Evolutionary conservation across 1,140 invertebrate genomes (phyloP).

Genomic region (Laodelphax striatellus): DNA sequence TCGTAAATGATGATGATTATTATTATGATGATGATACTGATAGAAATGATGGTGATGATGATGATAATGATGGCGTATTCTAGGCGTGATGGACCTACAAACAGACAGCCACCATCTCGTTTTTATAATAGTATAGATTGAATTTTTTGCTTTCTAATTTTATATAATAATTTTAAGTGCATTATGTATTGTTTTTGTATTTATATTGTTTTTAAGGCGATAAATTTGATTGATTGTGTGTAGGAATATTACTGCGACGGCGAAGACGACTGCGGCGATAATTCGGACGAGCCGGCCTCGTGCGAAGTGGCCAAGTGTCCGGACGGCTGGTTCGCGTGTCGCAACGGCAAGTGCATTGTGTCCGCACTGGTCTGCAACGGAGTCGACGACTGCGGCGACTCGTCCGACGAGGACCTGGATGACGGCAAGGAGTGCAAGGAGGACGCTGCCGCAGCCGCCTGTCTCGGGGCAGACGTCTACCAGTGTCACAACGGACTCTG

Average conservation of each 20-base stretch:
- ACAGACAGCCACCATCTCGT: too few relatives aligned
- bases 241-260: slow-evolving; percentile 46
- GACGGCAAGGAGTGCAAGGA: too few relatives aligned
- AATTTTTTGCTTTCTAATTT: too few relatives aligned
- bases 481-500: slow-evolving; percentile 52
- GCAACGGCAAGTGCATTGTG: slow-evolving; percentile 48
- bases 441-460: slow-evolving; percentile 9
- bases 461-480: slow-evolving; percentile 31
- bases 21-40: too few relatives aligned
- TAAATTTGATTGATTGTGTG: background rate
- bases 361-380: slow-evolving; percentile 50
- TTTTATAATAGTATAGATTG: too few relatives aligned
- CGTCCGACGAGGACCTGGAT: slow-evolving; percentile 52
- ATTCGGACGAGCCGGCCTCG: slow-evolving; percentile 33
- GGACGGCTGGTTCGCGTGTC: slow-evolving; percentile 41
- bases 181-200: too few relatives aligned
- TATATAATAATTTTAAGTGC: too few relatives aligned
- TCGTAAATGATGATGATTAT: too few relatives aligned
- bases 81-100: too few relatives aligned
- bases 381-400: slow-evolving; percentile 53
- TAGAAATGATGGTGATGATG: too few relatives aligned
- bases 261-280: slow-evolving; percentile 38
- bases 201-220: too few relatives aligned
- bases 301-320: slow-evolving; percentile 35
- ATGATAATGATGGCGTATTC: too few relatives aligned